Conservation (phyloP, 2,888 invertebrate genomes). For the Adineta ricciae region DNA sequence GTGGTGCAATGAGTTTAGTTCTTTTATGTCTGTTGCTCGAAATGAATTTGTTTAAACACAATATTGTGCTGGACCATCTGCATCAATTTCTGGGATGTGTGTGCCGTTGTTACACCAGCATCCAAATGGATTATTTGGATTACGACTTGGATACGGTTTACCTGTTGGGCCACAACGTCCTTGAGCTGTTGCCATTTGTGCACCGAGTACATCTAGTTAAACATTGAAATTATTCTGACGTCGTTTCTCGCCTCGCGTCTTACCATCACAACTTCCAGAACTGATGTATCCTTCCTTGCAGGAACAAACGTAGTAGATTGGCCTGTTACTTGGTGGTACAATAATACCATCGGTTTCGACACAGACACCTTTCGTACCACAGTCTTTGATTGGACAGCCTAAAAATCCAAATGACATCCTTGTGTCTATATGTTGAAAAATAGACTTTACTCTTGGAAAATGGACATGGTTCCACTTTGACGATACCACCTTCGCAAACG, state of each 20-base stretch:
- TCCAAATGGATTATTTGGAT: background rate
- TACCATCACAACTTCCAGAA: background rate
- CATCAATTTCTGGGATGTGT: background rate
- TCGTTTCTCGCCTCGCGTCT: background rate
- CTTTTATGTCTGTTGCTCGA: too few species aligned
- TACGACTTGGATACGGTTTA: background rate
- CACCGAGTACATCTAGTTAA: background rate
- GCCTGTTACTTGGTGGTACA: background rate
- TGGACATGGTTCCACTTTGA: background rate
- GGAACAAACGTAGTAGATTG: background rate
- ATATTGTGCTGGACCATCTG: background rate
- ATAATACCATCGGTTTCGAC: constrained; percentile 4
- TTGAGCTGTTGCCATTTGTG: background rate
- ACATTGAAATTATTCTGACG: background rate
- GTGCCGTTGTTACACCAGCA: background rate
- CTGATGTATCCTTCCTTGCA: background rate
- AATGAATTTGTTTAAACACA: background rate
- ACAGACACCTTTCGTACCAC: background rate
- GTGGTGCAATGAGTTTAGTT: too few species aligned
- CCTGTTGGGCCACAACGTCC: background rate
- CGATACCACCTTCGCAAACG: background rate
- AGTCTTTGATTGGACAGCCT: background rate
- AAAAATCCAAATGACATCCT: background rate
- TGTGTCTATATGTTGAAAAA: too few species aligned
- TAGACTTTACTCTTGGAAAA: background rate